Percentiles rank a stretch among this genome's conserved stretches.
Evolutionary conservation across 2,113 vertebrate species (phyloP).

Genomic region (Hemibagrus wyckioides): DNA sequence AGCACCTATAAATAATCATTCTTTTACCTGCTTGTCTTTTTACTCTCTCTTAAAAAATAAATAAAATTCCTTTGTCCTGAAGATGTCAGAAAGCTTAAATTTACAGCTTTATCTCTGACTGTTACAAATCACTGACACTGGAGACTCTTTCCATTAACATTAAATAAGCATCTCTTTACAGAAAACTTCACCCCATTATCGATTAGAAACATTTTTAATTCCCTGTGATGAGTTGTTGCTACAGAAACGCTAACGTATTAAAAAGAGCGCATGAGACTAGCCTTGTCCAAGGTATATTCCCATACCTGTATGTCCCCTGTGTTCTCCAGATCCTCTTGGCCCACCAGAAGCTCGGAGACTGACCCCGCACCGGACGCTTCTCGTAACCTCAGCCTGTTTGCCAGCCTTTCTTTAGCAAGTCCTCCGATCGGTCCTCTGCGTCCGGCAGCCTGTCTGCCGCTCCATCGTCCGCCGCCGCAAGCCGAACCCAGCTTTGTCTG

Average conservation of each 20-base stretch:
- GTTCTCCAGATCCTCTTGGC: slow-evolving; percentile 77
- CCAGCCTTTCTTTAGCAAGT: slow-evolving; percentile 84
- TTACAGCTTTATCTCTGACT: background rate
- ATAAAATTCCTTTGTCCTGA: background rate
- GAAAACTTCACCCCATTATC: too few species aligned
- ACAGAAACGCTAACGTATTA: background rate
- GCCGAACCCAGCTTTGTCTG: slow-evolving; percentile 78
- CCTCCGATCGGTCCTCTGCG: slow-evolving; percentile 69
- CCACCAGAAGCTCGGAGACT: slow-evolving; percentile 84
- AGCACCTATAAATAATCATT: background rate
- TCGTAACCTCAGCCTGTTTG: slow-evolving; percentile 83
- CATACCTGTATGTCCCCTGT: slow-evolving; percentile 92
- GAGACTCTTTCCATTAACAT: background rate
- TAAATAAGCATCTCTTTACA: background rate
- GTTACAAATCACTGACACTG: background rate
- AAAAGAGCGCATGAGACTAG: too few species aligned
- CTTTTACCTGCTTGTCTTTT: background rate
- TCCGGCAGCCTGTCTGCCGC: slow-evolving; percentile 69
- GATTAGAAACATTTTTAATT: background rate
- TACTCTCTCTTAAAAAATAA: background rate
- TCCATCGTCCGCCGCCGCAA: slow-evolving; percentile 70
- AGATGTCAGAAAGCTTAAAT: background rate
- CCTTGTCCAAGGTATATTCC: background rate
- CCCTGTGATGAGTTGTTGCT: background rate
- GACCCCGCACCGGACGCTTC: slow-evolving; percentile 85